Percentiles rank a stretch among this genome's conserved stretches.
Evolutionary conservation across 2,888 invertebrate genomes (phyloP).

Genomic region (Pemphredon lugubris): DNA sequence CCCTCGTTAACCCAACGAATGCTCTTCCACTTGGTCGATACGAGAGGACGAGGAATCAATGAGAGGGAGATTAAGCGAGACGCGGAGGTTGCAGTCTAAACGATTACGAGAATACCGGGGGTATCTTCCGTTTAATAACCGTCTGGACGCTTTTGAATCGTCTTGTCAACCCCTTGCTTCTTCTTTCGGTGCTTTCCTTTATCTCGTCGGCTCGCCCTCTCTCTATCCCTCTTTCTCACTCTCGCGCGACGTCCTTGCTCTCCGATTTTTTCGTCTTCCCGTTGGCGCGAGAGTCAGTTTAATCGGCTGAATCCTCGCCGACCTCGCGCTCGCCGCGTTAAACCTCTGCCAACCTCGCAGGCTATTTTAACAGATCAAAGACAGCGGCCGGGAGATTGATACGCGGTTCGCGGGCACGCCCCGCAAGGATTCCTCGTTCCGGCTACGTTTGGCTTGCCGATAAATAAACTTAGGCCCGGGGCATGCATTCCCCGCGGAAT

Average conservation of each 20-base stretch:
- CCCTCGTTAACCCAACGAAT: no score
- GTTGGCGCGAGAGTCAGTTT: constrained; percentile 50
- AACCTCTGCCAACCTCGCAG: constrained; percentile 51
- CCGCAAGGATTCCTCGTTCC: constrained; percentile 43
- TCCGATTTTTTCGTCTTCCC: neutral
- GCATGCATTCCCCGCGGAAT: constrained; percentile 52
- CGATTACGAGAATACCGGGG: constrained; percentile 48
- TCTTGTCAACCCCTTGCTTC: constrained; percentile 12
- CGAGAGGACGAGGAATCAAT: neutral
- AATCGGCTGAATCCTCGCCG: constrained; percentile 65
- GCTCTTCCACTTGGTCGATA: no score
- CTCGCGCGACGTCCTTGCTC: neutral
- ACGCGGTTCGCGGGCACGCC: constrained; percentile 69
- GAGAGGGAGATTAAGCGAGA: constrained; percentile 15
- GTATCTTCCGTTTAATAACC: constrained; percentile 62
- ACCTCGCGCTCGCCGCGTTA: constrained; percentile 45
- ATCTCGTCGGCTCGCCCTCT: constrained; percentile 1
- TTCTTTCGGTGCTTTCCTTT: neutral
- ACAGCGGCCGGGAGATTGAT: constrained; percentile 72
- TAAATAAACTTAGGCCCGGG: constrained; percentile 61
- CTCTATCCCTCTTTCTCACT: neutral
- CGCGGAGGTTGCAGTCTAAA: constrained; percentile 45
- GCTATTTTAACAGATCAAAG: constrained; percentile 77
- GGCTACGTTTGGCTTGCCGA: constrained; percentile 42
- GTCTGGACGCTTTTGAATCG: constrained; percentile 54